These are phyloP conservation scores for Anas acuta DNA, from an alignment of 2,797 vertebrate genomes.

Conservation along the genomic window DNA sequence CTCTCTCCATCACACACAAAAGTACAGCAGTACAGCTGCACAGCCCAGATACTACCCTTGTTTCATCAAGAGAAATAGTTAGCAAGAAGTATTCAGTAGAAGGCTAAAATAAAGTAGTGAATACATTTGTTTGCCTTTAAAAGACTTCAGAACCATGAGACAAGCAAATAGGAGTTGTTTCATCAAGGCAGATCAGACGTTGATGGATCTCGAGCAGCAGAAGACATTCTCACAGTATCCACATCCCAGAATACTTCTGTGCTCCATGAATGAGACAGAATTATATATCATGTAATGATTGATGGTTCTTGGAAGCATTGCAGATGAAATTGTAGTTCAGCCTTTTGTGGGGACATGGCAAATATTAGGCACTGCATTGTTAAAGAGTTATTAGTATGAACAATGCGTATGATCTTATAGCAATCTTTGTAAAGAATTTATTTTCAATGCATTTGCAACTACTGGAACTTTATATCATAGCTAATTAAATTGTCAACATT, in stretches of 20 bases:
- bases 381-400: not conserved
- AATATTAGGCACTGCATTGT: not conserved
- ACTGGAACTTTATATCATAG: not conserved
- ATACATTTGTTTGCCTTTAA: not conserved
- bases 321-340: not conserved
- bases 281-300: too few relatives aligned
- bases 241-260: not conserved
- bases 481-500: not conserved
- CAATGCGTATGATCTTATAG: rapidly evolving
- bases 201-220: not conserved
- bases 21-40: not conserved
- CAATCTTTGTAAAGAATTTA: not conserved
- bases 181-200: not conserved
- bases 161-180: not conserved
- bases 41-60: not conserved
- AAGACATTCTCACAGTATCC: not conserved
- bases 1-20: too few relatives aligned
- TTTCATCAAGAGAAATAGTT: not conserved
- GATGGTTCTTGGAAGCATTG: not conserved
- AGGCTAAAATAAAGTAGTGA: not conserved
- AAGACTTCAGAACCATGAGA: not conserved
- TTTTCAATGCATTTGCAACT: not conserved
- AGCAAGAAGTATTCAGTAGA: not conserved
- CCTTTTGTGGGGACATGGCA: not conserved
- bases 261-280: not conserved